Conservation (phyloP, 1,140 invertebrate genomes). For the Drosophila asahinai region DNA sequence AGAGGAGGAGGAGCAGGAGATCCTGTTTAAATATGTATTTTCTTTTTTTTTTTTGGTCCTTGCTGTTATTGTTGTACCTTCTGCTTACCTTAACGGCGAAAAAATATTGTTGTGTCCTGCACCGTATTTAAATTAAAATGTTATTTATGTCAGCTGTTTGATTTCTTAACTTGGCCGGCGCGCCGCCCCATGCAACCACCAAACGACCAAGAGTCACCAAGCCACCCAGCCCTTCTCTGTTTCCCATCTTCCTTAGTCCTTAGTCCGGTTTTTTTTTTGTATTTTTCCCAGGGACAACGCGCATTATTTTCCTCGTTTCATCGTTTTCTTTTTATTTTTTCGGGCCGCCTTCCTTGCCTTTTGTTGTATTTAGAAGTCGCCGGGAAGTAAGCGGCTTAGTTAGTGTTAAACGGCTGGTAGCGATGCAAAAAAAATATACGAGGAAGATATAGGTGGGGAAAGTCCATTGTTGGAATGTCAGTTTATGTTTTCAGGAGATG, state of each 20-base stretch:
- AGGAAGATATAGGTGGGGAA: not conserved
- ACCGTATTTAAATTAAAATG: slow-evolving; percentile 83
- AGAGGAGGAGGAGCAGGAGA: slow-evolving; percentile 13
- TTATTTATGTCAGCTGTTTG: slow-evolving; percentile 84
- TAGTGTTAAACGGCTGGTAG: slow-evolving; percentile 79
- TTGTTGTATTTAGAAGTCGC: slow-evolving; percentile 67
- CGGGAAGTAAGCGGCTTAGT: slow-evolving; percentile 77
- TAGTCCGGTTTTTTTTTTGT: slow-evolving; percentile 8
- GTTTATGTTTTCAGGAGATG: not conserved
- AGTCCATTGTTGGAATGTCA: not conserved
- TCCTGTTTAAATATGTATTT: slow-evolving; percentile 81
- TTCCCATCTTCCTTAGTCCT: not conserved
- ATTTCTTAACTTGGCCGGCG: slow-evolving; percentile 73
- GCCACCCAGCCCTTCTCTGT: not conserved
- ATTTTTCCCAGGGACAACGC: slow-evolving; percentile 26
- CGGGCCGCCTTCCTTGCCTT: slow-evolving; percentile 15
- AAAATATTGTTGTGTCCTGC: slow-evolving; percentile 78
- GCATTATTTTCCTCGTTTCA: slow-evolving; percentile 56
- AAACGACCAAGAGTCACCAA: slow-evolving; percentile 1
- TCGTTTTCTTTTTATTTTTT: slow-evolving; percentile 49
- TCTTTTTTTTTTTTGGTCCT: slow-evolving; percentile 50
- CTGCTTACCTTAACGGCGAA: slow-evolving; percentile 79
- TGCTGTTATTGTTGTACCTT: slow-evolving; percentile 64
- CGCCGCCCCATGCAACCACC: slow-evolving; percentile 19
- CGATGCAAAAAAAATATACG: slow-evolving; percentile 19